Conservation (phyloP, 2,113 vertebrate genomes). For the Esox niger region DNA sequence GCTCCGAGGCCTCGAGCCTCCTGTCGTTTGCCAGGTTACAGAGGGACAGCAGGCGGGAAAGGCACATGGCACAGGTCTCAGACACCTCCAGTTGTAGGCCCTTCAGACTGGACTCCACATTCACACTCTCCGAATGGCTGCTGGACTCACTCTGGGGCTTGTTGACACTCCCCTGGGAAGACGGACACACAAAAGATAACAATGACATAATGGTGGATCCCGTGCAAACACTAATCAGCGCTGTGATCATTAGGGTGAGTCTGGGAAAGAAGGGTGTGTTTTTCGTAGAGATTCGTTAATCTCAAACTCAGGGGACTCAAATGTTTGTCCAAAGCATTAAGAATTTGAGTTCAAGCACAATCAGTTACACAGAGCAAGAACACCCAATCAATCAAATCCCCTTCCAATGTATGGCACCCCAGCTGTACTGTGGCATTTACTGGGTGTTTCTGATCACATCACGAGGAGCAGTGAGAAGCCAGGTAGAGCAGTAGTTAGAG, state of each 20-base stretch:
- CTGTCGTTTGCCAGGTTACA: constrained; percentile 41
- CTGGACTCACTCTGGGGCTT: constrained; percentile 72
- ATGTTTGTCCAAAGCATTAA: background rate
- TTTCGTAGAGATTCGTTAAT: too few species aligned
- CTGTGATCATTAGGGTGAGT: background rate
- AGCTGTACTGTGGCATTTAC: too few species aligned
- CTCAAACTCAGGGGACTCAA: too few species aligned
- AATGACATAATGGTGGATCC: background rate
- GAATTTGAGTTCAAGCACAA: background rate
- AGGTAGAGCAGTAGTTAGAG: too few species aligned
- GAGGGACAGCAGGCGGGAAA: constrained; percentile 83
- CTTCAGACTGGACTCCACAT: constrained; percentile 83
- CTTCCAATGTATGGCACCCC: too few species aligned
- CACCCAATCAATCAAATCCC: too few species aligned
- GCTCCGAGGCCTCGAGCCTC: background rate
- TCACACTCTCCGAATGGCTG: constrained; percentile 73
- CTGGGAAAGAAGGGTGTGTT: background rate
- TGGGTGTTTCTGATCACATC: background rate
- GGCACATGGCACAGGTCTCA: constrained; percentile 87
- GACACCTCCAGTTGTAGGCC: constrained; percentile 90
- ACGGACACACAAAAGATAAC: background rate
- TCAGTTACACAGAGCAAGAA: background rate
- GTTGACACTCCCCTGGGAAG: constrained; percentile 85
- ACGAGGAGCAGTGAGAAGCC: background rate
- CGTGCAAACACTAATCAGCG: background rate